A percentile compares a stretch with the other conserved stretches of the same genome.
phyloP scores from a whole-genome alignment of 2,888 invertebrate species.

The Drosophila pegasa region DNA sequence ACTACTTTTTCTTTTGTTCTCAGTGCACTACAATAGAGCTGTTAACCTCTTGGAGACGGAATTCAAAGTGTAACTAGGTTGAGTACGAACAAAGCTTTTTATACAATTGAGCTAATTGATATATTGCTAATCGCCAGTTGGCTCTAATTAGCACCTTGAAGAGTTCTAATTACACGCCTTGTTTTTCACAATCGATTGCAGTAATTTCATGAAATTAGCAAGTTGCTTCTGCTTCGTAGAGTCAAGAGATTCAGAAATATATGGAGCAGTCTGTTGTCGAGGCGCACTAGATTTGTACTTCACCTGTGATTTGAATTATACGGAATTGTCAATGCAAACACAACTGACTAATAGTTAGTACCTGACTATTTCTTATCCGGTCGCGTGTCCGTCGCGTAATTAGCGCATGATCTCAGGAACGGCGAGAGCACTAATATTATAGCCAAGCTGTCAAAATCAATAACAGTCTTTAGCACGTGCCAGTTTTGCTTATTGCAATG shows the following conservation, averaged over 20 bases:
- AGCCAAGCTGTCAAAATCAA: slow-evolving; percentile 28
- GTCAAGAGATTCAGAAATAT: slow-evolving; percentile 20
- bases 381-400: slow-evolving; percentile 64
- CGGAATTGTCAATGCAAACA: slow-evolving; percentile 34
- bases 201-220: slow-evolving; percentile 56
- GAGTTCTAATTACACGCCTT: slow-evolving; percentile 63
- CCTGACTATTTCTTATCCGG: slow-evolving; percentile 27
- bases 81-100: slow-evolving; percentile 44
- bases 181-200: slow-evolving; percentile 56
- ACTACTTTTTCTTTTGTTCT: background rate
- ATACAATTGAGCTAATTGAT: slow-evolving; percentile 47
- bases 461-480: background rate
- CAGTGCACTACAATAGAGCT: background rate
- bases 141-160: slow-evolving; percentile 53
- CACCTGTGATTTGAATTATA: slow-evolving; percentile 9
- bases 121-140: slow-evolving; percentile 26
- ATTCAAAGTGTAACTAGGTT: slow-evolving; percentile 45
- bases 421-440: background rate
- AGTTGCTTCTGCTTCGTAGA: slow-evolving; percentile 19
- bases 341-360: slow-evolving; percentile 49
- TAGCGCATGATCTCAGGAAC: slow-evolving; percentile 60
- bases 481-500: background rate
- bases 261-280: slow-evolving; percentile 20
- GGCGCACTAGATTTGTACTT: slow-evolving; percentile 36
- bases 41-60: slow-evolving; percentile 28